Evolutionary conservation across 2,888 invertebrate species (phyloP).

Genomic region (Leptopilina myrica): DNA sequence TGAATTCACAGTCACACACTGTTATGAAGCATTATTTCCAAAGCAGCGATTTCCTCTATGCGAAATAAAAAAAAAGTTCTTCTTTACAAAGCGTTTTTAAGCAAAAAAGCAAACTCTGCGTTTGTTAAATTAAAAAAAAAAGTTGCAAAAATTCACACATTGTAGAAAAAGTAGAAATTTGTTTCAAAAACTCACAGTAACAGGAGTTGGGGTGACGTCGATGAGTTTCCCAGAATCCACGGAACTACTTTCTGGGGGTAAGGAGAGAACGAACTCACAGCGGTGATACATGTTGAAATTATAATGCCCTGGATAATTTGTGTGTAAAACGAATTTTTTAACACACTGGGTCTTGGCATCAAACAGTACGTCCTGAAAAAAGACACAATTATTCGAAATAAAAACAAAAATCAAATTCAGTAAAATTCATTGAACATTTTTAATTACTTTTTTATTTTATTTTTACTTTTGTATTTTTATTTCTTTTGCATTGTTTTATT

Average conservation of each 20-base stretch:
- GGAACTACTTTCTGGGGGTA: constrained; percentile 82
- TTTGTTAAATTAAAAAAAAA: background rate
- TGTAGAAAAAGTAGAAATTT: constrained; percentile 1
- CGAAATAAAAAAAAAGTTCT: background rate
- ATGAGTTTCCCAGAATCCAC: constrained; percentile 80
- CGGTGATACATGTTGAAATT: constrained; percentile 99
- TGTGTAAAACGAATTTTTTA: constrained; percentile 98
- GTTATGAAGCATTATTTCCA: background rate
- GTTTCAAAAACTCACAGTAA: constrained; percentile 77
- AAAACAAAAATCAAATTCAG: too few species aligned
- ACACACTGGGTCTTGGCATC: constrained; percentile 96
- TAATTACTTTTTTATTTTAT: too few species aligned
- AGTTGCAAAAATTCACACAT: background rate
- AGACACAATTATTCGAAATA: constrained; percentile 18
- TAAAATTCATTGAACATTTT: too few species aligned
- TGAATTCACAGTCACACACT: background rate
- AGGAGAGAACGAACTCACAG: constrained; percentile 91
- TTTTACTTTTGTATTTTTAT: too few species aligned
- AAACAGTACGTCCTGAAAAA: constrained; percentile 92
- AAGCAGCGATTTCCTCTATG: too few species aligned
- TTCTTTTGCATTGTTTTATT: too few species aligned
- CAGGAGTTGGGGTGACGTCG: constrained; percentile 79
- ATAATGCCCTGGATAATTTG: constrained; percentile 99
- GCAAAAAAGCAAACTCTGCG: background rate
- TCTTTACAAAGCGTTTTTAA: background rate